phyloP scores from a whole-genome alignment of 2,888 invertebrate species.

The Serrognathus titanus region DNA sequence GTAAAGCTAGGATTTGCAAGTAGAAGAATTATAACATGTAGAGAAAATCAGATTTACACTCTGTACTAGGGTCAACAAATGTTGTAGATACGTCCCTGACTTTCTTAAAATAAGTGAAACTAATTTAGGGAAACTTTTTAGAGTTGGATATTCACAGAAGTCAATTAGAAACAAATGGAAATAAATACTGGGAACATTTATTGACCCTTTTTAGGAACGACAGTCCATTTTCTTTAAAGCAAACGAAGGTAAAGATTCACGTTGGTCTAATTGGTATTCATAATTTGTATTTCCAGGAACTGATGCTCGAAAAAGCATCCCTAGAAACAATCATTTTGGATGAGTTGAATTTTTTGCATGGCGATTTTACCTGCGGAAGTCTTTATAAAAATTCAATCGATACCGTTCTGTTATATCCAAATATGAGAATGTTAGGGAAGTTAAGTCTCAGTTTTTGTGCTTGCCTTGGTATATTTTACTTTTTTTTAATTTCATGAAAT shows the following conservation, averaged over 20 bases:
- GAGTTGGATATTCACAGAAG: no score
- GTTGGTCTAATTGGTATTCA: neutral
- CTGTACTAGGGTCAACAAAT: no score
- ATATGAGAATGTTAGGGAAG: conserved; percentile 7
- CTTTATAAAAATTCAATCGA: neutral
- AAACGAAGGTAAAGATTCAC: conserved; percentile 5
- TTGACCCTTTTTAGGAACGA: conserved; percentile 3
- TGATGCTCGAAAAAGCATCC: neutral
- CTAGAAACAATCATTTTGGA: conserved; percentile 7
- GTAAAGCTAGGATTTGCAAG: no score
- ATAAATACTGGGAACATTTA: conserved; percentile 6
- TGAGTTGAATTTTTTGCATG: conserved; percentile 12
- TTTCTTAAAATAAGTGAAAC: no score
- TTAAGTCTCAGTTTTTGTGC: conserved; percentile 11
- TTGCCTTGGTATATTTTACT: neutral
- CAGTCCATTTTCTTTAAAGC: conserved; percentile 9
- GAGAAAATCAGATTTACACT: no score
- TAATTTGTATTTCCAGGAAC: conserved; percentile 7
- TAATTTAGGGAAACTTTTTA: no score
- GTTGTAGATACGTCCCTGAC: no score
- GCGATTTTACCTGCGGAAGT: neutral
- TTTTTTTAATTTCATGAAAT: neutral
- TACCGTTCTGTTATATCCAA: conserved; percentile 3
- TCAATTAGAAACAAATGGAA: neutral
- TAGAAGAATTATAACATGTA: no score